Base-by-base conservation (phyloP, 23 tunicate genomes). In the Corella eumyota region DNA sequence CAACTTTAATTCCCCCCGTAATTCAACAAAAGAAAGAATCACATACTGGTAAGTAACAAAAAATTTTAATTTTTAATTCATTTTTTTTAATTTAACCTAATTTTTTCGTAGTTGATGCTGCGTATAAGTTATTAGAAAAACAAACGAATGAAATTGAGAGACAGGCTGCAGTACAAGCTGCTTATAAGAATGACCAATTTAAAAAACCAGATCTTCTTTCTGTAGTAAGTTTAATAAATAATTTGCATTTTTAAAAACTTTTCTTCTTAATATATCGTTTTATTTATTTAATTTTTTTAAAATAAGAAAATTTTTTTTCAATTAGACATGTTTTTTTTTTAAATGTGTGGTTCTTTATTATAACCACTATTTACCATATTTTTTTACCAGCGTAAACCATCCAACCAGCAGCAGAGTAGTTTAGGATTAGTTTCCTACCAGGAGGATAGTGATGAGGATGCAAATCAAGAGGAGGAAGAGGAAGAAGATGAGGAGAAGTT, bases 391-490 rank as follows among this genome's bases (percentile, higher is more conserved):
- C n/a, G n/a, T n/a, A n/a, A n/a, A n/a, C n/a, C n/a, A n/a, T n/a
- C n/a, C n/a, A n/a, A n/a, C n/a, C n/a, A n/a, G n/a, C n/a, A n/a
- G n/a, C n/a, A n/a, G n/a, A n/a, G 23, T 51, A 27, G 23, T 19
- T 51, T 80, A 19, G 84, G 97, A 6, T 54, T 75, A 60, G 77
- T 72, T 5, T 65, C 83, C 15, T 75, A 81, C 78, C 62, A 63
- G 72, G 64, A 71, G 51, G 48, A 66, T 5, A 73, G 74, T 48
- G 79, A 62, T 22, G 73, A 77, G 35, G 97, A 90, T 38, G 60
- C 67, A 21, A 85, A 71, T 2, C 81, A 87, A 26, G 81, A 67
- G 30, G 79, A 75, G 20, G 76, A 61, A 11, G 71, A 66, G 11
- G 73, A 88, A 25, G 70, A 72, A 25, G 35, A 56, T 32, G 83